phyloP scores from a whole-genome alignment of 1,140 invertebrate genomes.

The Drosophila pseudoobscura region DNA sequence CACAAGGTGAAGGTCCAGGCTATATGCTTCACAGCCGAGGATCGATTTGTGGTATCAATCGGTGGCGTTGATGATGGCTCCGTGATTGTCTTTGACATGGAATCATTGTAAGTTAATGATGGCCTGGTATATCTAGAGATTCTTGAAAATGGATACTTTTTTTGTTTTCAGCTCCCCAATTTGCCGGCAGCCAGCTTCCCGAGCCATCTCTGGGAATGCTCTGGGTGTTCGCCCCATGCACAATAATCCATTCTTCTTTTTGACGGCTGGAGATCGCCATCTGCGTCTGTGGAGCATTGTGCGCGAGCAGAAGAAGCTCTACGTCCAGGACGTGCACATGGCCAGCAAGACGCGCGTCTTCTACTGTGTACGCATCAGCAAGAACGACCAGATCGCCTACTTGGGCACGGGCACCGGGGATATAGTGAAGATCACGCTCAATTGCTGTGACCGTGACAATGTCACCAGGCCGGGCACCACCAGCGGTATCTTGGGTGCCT shows the following conservation, averaged over 20 bases:
- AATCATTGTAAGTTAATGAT: slow-evolving; percentile 83
- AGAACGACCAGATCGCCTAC: slow-evolving; percentile 89
- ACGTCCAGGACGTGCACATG: slow-evolving; percentile 88
- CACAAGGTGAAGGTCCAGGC: slow-evolving; percentile 94
- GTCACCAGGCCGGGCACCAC: slow-evolving; percentile 84
- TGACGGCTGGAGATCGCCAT: slow-evolving; percentile 89
- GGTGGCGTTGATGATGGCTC: slow-evolving; percentile 95
- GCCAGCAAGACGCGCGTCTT: slow-evolving; percentile 88
- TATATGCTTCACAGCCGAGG: slow-evolving; percentile 91
- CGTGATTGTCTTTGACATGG: slow-evolving; percentile 90
- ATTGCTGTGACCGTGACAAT: slow-evolving; percentile 86
- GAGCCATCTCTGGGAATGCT: slow-evolving; percentile 88
- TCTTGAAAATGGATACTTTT: too few species aligned
- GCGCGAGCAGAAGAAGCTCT: slow-evolving; percentile 87
- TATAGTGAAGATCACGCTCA: slow-evolving; percentile 87
- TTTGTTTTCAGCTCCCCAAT: slow-evolving; percentile 83
- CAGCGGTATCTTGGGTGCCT: slow-evolving; percentile 88
- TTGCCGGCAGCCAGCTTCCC: slow-evolving; percentile 87
- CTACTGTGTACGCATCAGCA: slow-evolving; percentile 86
- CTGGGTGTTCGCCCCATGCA: slow-evolving; percentile 85
- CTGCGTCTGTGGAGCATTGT: slow-evolving; percentile 91
- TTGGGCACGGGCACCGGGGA: slow-evolving; percentile 92
- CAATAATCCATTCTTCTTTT: slow-evolving; percentile 85
- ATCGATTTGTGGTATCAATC: slow-evolving; percentile 91
- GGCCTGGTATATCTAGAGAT: background rate